Evolutionary conservation across 2,888 invertebrate species (phyloP), one percentile per base, ranked within the genome.

Genomic region (Ariolimax columbianus): DNA sequence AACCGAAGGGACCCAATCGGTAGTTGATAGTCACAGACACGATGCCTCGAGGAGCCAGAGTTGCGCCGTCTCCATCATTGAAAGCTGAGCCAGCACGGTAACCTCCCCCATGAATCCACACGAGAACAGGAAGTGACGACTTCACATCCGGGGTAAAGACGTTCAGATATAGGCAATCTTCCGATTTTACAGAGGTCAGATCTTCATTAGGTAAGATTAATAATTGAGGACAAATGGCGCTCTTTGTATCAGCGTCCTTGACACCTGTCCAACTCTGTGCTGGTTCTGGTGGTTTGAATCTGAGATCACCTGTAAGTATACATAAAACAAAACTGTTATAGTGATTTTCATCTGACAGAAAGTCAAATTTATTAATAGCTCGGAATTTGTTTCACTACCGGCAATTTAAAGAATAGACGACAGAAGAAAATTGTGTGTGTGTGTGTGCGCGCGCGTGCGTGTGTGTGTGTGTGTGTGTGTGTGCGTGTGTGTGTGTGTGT

Each of bases 211-310:
- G n/a, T n/a, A n/a, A n/a, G n/a, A n/a, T n/a, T n/a, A n/a, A n/a
- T 93, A 97, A 97, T 94, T 98, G 98, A 47, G 75, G 92, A 95
- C 98, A 98, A 89, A 97, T 97, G 93, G 97, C 97, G 72, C 97
- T 97, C 93, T 97, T 95, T 70, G 95, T 95, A 3, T 96, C 97
- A 51, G 97, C 97, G 94, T 97, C 97, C 81, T 97, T 95, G 23
- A 97, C 96, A 0, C 97, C 97, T 92, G 97, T 96, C 98, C 98
- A 98, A 0, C 97, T 97, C 89, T 97, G 97, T 86, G 97, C 96
- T 26, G 97, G 97, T 80, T 97, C 96, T 17, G 98, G 98, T 90
- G 96, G 96, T 77, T 97, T 96, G 95, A 98, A 98, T 91, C 98
- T 95, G 87, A 97, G 95, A 85, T 92, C 88, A n/a, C 97, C 97